Conservation (phyloP, 2,888 invertebrate species). For the Phortica magna region DNA sequence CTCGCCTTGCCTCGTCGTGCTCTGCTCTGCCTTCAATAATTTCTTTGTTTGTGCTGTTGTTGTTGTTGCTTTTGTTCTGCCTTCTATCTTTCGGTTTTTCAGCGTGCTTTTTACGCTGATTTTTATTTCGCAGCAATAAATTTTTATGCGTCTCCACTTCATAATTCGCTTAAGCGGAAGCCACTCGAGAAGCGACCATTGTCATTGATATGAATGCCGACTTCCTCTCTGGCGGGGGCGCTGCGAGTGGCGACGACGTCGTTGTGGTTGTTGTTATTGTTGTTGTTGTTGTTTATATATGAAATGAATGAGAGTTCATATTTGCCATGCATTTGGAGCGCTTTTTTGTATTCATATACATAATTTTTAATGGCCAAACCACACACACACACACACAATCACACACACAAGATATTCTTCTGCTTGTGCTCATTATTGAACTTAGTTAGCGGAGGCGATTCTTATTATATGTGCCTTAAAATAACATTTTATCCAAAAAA, state of each 20-base stretch:
- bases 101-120: slow-evolving; percentile 66
- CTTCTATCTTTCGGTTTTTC: neutral
- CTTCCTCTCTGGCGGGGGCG: slow-evolving; percentile 3
- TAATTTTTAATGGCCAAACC: neutral
- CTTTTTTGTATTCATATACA: neutral
- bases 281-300: neutral
- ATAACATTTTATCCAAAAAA: no score
- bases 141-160: slow-evolving; percentile 77
- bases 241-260: neutral
- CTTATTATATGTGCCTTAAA: no score
- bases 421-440: no score
- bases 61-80: slow-evolving; percentile 15
- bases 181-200: slow-evolving; percentile 44
- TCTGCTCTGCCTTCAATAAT: slow-evolving; percentile 15
- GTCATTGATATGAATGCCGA: slow-evolving; percentile 39
- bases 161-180: slow-evolving; percentile 71
- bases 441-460: no score
- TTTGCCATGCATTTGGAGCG: slow-evolving; percentile 13
- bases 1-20: neutral
- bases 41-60: slow-evolving; percentile 42
- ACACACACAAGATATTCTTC: neutral
- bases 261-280: neutral
- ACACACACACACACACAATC: neutral
- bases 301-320: no score
- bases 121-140: slow-evolving; percentile 74